Evolutionary conservation across 1,140 invertebrate species (phyloP).

Genomic region (Sarcophaga peregrina): DNA sequence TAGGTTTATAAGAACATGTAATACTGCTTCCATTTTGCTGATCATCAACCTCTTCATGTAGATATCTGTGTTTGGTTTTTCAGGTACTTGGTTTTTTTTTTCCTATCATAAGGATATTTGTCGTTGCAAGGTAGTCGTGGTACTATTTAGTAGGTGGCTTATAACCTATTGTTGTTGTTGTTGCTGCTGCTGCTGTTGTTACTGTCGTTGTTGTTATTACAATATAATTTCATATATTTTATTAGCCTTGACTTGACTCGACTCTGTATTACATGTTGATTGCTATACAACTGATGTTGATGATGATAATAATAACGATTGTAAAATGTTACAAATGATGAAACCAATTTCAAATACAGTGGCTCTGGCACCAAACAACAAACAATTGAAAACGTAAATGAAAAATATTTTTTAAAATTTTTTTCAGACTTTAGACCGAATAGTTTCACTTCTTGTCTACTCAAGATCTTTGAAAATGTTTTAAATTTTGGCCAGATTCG

Average conservation of each 20-base stretch:
- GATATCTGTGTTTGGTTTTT: neutral
- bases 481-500: too few relatives aligned
- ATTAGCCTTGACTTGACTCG: neutral
- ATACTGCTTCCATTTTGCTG: neutral
- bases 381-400: neutral
- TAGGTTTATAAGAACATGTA: conserved; percentile 15
- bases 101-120: neutral
- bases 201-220: conserved; percentile 34
- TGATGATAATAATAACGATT: neutral
- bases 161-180: neutral
- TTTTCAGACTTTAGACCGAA: too few relatives aligned
- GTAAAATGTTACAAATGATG: neutral
- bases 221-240: conserved; percentile 29
- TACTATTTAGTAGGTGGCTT: neutral
- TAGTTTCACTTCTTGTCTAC: too few relatives aligned
- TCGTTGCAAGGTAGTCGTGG: neutral
- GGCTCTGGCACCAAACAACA: neutral
- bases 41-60: neutral
- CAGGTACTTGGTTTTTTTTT: neutral
- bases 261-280: conserved; percentile 2
- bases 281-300: conserved; percentile 1
- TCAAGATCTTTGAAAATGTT: too few relatives aligned
- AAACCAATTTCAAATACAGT: neutral
- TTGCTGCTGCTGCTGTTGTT: neutral
- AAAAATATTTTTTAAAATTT: neutral